These are phyloP conservation scores for Corbicula japonica DNA, from an alignment of 2,888 invertebrate species.

Conservation along the genomic window DNA sequence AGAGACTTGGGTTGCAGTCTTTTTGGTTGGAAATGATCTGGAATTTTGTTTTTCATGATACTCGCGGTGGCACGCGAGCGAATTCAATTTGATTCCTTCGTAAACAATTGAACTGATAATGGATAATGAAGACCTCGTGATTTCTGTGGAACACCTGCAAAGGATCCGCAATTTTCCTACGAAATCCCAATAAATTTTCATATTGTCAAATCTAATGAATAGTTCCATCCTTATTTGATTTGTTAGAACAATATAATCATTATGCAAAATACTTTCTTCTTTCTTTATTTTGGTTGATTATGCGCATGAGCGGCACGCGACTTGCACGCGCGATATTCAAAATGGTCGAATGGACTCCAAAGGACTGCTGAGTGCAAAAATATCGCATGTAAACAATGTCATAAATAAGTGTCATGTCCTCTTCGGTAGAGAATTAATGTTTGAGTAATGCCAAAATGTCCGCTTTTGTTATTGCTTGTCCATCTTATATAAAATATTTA, in stretches of 20 bases:
- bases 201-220: slow-evolving; percentile 60
- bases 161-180: slow-evolving; percentile 53
- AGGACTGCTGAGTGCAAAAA: slow-evolving; percentile 35
- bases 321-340: slow-evolving; percentile 56
- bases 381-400: slow-evolving; percentile 45
- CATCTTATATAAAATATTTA: no score
- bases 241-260: slow-evolving; percentile 62
- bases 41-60: slow-evolving; percentile 54
- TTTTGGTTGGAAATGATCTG: slow-evolving; percentile 40
- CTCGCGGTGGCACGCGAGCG: slow-evolving; percentile 59
- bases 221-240: slow-evolving; percentile 56
- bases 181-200: slow-evolving; percentile 67
- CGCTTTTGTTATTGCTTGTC: no score
- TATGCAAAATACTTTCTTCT: slow-evolving; percentile 67
- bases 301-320: slow-evolving; percentile 61
- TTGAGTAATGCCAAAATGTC: slow-evolving; percentile 32
- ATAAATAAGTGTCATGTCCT: slow-evolving; percentile 43
- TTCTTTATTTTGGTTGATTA: slow-evolving; percentile 49
- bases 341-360: slow-evolving; percentile 28
- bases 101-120: slow-evolving; percentile 60
- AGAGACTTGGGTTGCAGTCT: slow-evolving; percentile 50
- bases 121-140: slow-evolving; percentile 34
- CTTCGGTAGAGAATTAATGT: slow-evolving; percentile 1
- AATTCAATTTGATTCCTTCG: slow-evolving; percentile 64
- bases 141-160: slow-evolving; percentile 53